These are phyloP conservation scores for Brenthis daphne DNA, from an alignment of 2,888 invertebrate species.

Conservation along the genomic window DNA sequence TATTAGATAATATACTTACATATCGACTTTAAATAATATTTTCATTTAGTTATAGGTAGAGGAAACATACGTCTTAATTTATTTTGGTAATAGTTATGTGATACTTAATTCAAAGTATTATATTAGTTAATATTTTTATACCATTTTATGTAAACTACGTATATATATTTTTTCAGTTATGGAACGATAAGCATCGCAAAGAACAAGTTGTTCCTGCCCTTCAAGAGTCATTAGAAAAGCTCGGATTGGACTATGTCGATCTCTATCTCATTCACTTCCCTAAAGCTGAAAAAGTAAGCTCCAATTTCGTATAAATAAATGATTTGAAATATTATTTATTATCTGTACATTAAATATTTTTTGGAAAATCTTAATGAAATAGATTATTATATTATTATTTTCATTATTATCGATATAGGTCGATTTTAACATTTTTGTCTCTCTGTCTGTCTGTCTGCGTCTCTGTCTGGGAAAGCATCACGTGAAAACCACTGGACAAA, in stretches of 20 bases:
- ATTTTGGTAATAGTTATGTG: neutral
- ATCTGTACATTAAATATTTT: no score
- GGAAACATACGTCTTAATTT: neutral
- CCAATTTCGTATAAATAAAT: neutral
- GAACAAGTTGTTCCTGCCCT: conserved; percentile 65
- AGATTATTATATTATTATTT: no score
- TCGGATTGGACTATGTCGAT: conserved; percentile 66
- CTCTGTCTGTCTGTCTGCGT: no score
- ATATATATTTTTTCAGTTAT: conserved; percentile 53
- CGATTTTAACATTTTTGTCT: no score
- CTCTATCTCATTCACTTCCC: conserved; percentile 70
- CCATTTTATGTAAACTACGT: neutral
- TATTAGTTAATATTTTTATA: neutral
- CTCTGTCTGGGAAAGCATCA: no score
- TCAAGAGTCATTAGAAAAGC: conserved; percentile 55
- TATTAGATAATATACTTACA: no score
- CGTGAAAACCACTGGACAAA: no score
- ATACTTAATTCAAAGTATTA: neutral
- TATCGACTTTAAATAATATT: no score
- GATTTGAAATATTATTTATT: neutral
- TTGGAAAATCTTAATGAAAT: no score
- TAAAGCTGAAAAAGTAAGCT: conserved; percentile 55
- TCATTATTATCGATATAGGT: no score
- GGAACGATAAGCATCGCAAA: conserved; percentile 63
- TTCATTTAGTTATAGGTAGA: no score